phyloP scores from a whole-genome alignment of 1,140 invertebrate genomes.

The Brachionus asplanchnoidis region DNA sequence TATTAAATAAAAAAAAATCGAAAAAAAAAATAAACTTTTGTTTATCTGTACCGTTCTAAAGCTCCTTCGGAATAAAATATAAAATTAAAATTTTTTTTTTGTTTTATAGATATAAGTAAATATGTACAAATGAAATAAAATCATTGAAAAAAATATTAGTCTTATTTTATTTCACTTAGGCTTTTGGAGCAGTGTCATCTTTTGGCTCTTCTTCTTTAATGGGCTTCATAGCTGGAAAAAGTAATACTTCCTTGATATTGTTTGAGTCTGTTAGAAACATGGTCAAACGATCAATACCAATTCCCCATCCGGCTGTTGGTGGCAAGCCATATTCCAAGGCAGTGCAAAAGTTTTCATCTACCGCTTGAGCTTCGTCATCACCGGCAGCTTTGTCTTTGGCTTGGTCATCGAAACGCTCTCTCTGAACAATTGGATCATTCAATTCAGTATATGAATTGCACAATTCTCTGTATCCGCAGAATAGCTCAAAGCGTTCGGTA shows the following conservation, averaged over 20 bases:
- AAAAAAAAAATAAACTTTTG: no score
- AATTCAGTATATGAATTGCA: slow-evolving; percentile 99
- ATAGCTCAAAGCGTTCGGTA: slow-evolving; percentile 94
- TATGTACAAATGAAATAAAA: no score
- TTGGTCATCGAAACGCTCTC: slow-evolving; percentile 88
- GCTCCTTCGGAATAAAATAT: no score
- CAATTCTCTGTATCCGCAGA: slow-evolving; percentile 93
- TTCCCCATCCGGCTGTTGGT: slow-evolving; percentile 94
- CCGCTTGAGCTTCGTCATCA: slow-evolving; percentile 92
- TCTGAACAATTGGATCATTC: slow-evolving; percentile 91
- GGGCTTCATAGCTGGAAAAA: slow-evolving; percentile 67
- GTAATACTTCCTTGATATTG: slow-evolving; percentile 81
- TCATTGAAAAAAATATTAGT: no score
- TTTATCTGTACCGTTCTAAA: no score
- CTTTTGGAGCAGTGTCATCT: no score
- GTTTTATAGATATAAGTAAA: no score
- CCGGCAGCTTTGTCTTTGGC: slow-evolving; percentile 93
- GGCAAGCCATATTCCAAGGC: slow-evolving; percentile 97
- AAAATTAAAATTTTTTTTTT: no score
- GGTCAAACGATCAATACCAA: slow-evolving; percentile 89
- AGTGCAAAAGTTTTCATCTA: slow-evolving; percentile 95
- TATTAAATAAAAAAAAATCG: no score
- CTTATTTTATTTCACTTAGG: no score
- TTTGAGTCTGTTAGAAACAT: slow-evolving; percentile 98
- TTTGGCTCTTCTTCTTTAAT: not conserved